These are phyloP conservation scores for Actinia equina DNA, from an alignment of 64 coral and sea anemone genomes.

Conservation along the genomic window DNA sequence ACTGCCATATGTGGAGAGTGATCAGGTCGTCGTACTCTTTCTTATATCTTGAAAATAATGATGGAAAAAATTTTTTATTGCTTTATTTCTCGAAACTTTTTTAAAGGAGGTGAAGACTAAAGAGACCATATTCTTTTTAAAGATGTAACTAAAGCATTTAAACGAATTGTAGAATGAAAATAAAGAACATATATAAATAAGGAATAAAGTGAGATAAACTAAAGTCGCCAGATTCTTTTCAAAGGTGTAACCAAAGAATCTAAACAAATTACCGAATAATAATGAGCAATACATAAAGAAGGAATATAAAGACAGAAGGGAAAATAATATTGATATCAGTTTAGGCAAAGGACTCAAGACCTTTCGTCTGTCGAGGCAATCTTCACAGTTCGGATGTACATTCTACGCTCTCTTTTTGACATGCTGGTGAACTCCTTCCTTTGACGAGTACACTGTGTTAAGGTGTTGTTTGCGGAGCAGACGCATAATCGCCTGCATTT, in stretches of 20 bases:
- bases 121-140: no score
- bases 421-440: conserved; percentile 41
- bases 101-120: no score
- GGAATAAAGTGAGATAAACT: no score
- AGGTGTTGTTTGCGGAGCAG: not conserved
- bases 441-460: conserved; percentile 6
- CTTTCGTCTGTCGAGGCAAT: not conserved
- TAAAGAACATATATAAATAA: no score
- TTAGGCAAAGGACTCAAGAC: not conserved
- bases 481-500: not conserved
- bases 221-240: no score
- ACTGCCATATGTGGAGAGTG: not conserved
- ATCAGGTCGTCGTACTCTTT: conserved; percentile 1
- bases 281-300: not conserved
- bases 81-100: no score
- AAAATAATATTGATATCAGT: not conserved
- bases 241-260: no score
- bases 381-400: conserved; percentile 11
- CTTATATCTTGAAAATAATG: not conserved
- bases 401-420: conserved; percentile 25
- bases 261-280: no score
- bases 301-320: not conserved
- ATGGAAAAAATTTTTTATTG: not conserved
- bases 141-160: no score
- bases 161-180: no score